Conservation (phyloP, 2,113 vertebrate genomes). For the Melanotaenia duboulayi region DNA sequence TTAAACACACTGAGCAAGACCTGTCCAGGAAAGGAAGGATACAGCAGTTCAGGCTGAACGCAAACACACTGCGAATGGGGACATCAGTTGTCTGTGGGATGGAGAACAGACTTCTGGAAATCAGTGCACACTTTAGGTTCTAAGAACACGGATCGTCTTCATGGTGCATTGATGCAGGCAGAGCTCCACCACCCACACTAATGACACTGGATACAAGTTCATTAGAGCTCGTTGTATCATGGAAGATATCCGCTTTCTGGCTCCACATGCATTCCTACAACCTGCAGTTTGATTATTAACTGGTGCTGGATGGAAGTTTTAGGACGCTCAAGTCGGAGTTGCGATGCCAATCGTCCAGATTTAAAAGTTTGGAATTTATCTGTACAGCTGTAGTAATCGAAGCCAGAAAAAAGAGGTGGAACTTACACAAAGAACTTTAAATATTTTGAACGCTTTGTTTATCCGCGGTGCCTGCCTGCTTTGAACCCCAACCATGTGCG, state of each 20-base stretch:
- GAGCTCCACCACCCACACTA: conserved; percentile 37
- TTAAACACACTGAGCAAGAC: conserved; percentile 36
- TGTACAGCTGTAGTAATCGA: conserved; percentile 26
- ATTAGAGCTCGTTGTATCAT: conserved; percentile 20
- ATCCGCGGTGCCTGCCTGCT: conserved; percentile 69
- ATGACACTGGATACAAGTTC: conserved; percentile 71
- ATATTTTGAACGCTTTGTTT: conserved; percentile 21
- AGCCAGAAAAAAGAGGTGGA: conserved; percentile 26
- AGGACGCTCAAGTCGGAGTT: conserved; percentile 42
- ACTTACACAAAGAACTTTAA: conserved; percentile 1
- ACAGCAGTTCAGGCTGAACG: conserved; percentile 12
- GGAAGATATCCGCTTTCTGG: conserved; percentile 7
- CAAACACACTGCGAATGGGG: conserved; percentile 43
- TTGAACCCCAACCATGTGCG: conserved; percentile 91
- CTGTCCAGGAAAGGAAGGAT: conserved; percentile 30
- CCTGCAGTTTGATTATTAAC: conserved; percentile 42
- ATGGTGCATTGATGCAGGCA: too few species aligned
- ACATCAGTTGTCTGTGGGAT: conserved; percentile 36
- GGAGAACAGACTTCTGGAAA: conserved; percentile 32
- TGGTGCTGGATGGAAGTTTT: conserved; percentile 53
- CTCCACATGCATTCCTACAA: background rate
- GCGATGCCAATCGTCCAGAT: conserved; percentile 46
- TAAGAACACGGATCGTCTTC: conserved; percentile 36
- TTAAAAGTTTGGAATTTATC: conserved; percentile 55
- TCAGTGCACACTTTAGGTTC: conserved; percentile 44